Percentiles rank a stretch among this genome's conserved stretches.
Conservation (phyloP, 2,797 vertebrate species). For the Pseudotriccus pelzelni region DNA sequence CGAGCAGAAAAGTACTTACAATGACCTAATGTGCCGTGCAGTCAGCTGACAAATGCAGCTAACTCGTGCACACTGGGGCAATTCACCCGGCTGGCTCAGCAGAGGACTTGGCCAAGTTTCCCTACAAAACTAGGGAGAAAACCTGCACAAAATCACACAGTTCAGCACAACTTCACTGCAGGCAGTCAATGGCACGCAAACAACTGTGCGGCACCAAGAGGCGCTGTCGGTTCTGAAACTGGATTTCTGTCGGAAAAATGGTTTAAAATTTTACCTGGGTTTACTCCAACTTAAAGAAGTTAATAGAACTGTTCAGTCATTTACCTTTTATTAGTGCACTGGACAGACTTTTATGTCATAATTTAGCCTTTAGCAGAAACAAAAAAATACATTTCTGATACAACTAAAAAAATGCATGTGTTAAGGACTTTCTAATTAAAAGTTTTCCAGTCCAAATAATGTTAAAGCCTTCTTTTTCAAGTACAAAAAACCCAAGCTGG, state of each 20-base stretch:
- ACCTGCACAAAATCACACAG: neutral
- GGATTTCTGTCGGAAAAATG: neutral
- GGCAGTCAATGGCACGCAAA: neutral
- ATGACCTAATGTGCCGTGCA: neutral
- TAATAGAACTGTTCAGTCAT: neutral
- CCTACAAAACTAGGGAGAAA: neutral
- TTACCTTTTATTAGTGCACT: neutral
- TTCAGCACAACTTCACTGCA: neutral
- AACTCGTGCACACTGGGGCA: neutral
- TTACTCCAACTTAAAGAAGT: neutral
- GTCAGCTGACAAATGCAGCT: neutral
- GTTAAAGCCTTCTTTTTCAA: neutral
- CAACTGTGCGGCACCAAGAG: neutral
- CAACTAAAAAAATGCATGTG: neutral
- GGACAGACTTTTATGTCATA: neutral
- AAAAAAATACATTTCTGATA: neutral
- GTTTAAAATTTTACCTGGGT: neutral
- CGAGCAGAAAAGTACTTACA: neutral
- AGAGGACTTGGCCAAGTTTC: neutral
- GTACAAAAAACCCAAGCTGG: neutral
- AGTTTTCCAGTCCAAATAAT: neutral
- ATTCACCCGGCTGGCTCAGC: neutral
- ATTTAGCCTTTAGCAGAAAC: neutral
- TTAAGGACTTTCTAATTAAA: neutral
- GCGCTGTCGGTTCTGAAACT: neutral